Evolutionary conservation across 2,888 invertebrate genomes (phyloP).

Genomic region (Brachycybe producta): DNA sequence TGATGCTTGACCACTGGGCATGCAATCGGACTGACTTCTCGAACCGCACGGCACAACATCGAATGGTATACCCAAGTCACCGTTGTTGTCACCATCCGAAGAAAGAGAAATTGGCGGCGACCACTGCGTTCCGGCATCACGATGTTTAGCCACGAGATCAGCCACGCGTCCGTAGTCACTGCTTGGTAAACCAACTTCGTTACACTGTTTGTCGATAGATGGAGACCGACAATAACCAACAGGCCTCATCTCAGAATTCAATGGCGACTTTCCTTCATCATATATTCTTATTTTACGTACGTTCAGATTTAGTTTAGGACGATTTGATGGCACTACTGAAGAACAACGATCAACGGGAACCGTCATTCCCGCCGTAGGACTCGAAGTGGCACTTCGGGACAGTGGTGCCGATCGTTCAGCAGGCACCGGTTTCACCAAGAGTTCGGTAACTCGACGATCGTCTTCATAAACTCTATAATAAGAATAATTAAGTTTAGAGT

Average conservation of each 20-base stretch:
- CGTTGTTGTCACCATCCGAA: conserved; percentile 2
- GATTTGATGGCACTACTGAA: background rate
- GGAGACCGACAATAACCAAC: background rate
- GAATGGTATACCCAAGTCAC: background rate
- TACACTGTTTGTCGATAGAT: background rate
- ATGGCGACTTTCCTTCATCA: conserved; percentile 21
- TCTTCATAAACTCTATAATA: conserved; percentile 22
- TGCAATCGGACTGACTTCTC: background rate
- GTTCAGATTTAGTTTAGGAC: conserved; percentile 12
- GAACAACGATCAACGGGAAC: conserved; percentile 14
- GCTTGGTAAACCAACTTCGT: background rate
- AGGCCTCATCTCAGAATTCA: conserved; percentile 15
- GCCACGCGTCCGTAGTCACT: background rate
- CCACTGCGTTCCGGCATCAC: conserved; percentile 12
- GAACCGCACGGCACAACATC: background rate
- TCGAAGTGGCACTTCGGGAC: conserved; percentile 4
- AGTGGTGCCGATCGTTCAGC: background rate
- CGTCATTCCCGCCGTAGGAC: conserved; percentile 19
- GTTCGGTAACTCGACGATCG: conserved; percentile 12
- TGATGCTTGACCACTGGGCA: background rate
- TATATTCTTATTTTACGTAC: conserved; percentile 21
- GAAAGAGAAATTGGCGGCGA: conserved; percentile 4
- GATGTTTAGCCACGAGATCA: background rate
- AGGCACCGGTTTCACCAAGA: conserved; percentile 11
- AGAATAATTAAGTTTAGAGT: conserved; percentile 19